A percentile compares a stretch with the other conserved stretches of the same genome.
Conservation (phyloP, 2,113 vertebrate species). For the Pseudorectes ferrugineus region DNA sequence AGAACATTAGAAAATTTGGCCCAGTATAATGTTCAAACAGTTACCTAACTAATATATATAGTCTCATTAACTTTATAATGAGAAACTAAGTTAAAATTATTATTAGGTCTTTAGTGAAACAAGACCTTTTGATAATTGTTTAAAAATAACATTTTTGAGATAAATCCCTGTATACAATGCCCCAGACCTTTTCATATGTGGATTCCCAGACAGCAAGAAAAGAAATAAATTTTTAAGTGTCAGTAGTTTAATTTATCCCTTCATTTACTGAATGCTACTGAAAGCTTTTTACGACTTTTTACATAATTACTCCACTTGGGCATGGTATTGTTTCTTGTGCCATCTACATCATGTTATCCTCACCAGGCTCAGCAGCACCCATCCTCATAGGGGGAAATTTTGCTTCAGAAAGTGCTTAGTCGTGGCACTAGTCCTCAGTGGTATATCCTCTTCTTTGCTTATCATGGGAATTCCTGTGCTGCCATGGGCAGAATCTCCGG, state of each 20-base stretch:
- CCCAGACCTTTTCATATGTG: background rate
- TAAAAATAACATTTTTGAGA: background rate
- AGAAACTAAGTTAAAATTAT: background rate
- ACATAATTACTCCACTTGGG: background rate
- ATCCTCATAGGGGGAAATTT: background rate
- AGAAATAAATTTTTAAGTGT: background rate
- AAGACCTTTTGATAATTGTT: background rate
- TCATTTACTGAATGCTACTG: background rate
- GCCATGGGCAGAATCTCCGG: background rate
- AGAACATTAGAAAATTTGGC: background rate
- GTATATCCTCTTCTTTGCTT: background rate
- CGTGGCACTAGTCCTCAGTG: background rate
- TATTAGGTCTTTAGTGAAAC: background rate
- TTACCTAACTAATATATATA: background rate
- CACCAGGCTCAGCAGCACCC: background rate
- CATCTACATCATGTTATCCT: accelerated
- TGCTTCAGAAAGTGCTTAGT: background rate
- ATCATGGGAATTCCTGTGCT: background rate
- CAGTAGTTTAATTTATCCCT: background rate
- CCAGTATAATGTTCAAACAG: background rate
- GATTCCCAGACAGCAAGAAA: background rate
- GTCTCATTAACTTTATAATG: background rate
- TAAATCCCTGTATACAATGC: background rate
- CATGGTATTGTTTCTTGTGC: background rate
- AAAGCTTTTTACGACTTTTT: background rate